Base-by-base conservation (phyloP, 2,888 invertebrate genomes). In the Agonopterix arenella region DNA sequence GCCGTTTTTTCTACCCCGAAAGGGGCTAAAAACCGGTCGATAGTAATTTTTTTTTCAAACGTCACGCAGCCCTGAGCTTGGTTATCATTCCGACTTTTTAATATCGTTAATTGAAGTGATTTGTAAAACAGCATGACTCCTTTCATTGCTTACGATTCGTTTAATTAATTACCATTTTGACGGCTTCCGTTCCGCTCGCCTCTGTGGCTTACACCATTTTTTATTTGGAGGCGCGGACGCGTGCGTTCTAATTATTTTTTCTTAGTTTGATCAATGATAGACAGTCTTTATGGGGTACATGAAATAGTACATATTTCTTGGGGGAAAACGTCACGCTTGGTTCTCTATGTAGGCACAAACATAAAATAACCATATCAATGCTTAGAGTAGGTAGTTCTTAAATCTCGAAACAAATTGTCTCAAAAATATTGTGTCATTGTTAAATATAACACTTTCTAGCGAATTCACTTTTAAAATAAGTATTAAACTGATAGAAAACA, bases 91-190 rank as follows among this genome's bases (percentile, higher is more conserved):
- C 65, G 76, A 80, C 80, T 86, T 88, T 88, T 89, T 88, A 85
- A 89, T 88, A 85, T 84, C 73, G 84, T 85, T 89, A 88, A 89
- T 88, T 89, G 88, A 84, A 86, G 85, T 85, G 86, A 89, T 89
- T 89, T 89, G 89, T 89, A 85, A 86, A 88, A 86, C 89, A 89
- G 89, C 89, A 81, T 77, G 88, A 85, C 83, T 85, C 84, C 86
- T 88, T 89, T 89, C 89, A 79, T 83, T 85, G 86, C 88, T 82
- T 82, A 86, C 86, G 79, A 84, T 86, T 84, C 82, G 77, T 82
- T 83, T 85, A 89, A 88, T 89, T 88, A 89, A 88, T 88, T 88
- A 85, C 81, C 69, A 76, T 85, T 83, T 73, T 70, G 79, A 72
- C 74, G 74, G 85, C 89, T 88, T 85, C 89, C 86, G 88, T 85